Percentiles rank a stretch among this genome's conserved stretches.
Evolutionary conservation across 2,888 invertebrate genomes (phyloP).

Genomic region (Erebia aethiops): DNA sequence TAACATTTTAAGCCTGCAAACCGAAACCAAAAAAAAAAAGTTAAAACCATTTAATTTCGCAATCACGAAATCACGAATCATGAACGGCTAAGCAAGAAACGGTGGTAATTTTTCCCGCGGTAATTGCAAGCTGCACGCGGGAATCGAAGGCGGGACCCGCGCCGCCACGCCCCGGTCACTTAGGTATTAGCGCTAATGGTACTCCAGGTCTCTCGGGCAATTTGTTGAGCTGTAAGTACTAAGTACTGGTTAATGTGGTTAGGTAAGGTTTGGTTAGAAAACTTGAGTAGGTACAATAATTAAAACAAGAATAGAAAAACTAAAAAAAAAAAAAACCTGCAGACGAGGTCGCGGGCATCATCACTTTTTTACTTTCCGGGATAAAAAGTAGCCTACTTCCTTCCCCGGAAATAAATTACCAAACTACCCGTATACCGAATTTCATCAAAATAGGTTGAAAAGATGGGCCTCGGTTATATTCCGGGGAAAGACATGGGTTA

Average conservation of each 20-base stretch:
- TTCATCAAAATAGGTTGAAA: too few species aligned
- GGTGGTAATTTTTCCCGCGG: conserved; percentile 30
- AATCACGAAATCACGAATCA: conserved; percentile 33
- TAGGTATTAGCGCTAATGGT: conserved; percentile 35
- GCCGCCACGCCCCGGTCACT: conserved; percentile 40
- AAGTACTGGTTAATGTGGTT: neutral
- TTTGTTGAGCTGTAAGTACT: neutral
- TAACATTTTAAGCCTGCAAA: conserved; percentile 4
- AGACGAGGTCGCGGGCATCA: too few species aligned
- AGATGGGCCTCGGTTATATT: too few species aligned
- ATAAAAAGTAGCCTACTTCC: too few species aligned
- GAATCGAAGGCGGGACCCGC: conserved; percentile 45
- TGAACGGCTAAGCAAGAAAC: conserved; percentile 22
- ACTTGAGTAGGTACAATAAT: neutral
- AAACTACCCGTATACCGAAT: too few species aligned
- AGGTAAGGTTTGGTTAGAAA: neutral
- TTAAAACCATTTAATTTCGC: conserved; percentile 22
- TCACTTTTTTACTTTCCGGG: too few species aligned
- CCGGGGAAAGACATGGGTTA: too few species aligned
- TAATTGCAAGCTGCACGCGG: conserved; percentile 38
- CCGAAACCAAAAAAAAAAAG: conserved; percentile 3
- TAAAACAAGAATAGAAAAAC: too few species aligned
- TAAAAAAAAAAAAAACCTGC: too few species aligned
- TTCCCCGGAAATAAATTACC: too few species aligned
- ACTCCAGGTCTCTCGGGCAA: neutral